Base-by-base conservation (phyloP, 2,888 invertebrate species). In the Mesoligia furuncula region DNA sequence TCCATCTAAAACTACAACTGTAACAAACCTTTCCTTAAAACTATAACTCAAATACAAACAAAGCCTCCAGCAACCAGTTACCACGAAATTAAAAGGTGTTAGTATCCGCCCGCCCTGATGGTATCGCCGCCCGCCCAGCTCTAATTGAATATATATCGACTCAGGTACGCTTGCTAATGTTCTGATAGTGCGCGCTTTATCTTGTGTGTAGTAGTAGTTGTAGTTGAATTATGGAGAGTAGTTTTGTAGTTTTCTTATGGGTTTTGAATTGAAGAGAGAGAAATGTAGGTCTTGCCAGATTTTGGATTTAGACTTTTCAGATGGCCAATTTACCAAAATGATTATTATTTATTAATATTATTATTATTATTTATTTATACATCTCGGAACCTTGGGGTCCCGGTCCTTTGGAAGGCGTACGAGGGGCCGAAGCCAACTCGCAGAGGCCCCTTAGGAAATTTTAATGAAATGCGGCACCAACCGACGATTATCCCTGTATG, bases 101-200 rank as follows among this genome's bases (percentile, higher is more conserved):
- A 86, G 77, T 84, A 75, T 85, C 85, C 90, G 86, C 90, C 91
- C 90, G 90, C 89, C 90, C 89, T 76, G 91, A 92, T 92, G 89
- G 48, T 86, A 92, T 92, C 92, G 87, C 90, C 90, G 90, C 91
- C 92, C 91, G 89, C 90, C 89, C 89, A 78, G 54, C 76, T 82
- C 83, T 86, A 89, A 88, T 88, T 88, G 88, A 89, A 88, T 88
- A 87, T 88, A 87, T 86, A 88, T 89, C 86, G 88, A 84, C 87
- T 81, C 74, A 88, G 87, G 89, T 85, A 67, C 74, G 73, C 77
- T 67, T 68, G 59, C 79, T 86, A 86, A 86, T 87, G 81, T 67
- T 42, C 81, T 67, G 85, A 86, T 87, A 87, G 73, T 61, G 67
- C 59, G 3, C 65, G 65, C 15, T 54, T 64, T 83, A 73, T 77